Evolutionary conservation across 2,113 vertebrate genomes (phyloP), one percentile per base, ranked within the genome.

Genomic region (Craseonycteris thonglongyai): DNA sequence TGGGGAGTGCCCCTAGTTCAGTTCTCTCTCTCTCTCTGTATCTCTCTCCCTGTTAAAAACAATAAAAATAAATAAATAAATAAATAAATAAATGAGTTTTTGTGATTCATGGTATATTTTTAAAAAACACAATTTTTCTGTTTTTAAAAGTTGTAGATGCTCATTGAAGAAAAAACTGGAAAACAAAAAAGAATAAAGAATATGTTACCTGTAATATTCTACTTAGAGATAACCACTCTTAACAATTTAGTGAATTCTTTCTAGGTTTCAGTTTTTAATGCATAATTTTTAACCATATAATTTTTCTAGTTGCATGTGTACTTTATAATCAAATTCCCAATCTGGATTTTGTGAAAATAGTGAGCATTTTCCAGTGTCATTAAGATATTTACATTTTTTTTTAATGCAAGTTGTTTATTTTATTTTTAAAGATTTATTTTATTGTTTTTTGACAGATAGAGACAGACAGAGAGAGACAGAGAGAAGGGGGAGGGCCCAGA

Each of bases 61-160:
- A n/a, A n/a, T n/a, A n/a, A n/a, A n/a, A n/a, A n/a, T n/a, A n/a
- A n/a, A n/a, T n/a, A n/a, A n/a, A n/a, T n/a, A n/a, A n/a, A n/a
- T n/a, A n/a, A n/a, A n/a, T n/a, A n/a, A n/a, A n/a, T n/a, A 88
- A 78, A 54, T 61, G 26, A 82, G 28, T 90, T 80, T 95, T 90
- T 69, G 42, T 79, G 76, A 30, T 75, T 81, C 30, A 68, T 91
- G 56, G 3, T 61, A 15, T 88, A 14, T 75, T 83, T 88, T 74
- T 47, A 54, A 80, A 95, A 95, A 79, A 71, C 63, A 75, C 45
- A 15, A 19, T 69, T 68, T 90, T 75, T 65, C 65, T 91, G 35
- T 68, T 74, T 91, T 88, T 54, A 81, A 71, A 94, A 81, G 22
- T 40, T 8, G 42, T 88, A 93, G 47, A 79, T 88, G 28, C 9